Base-by-base conservation (phyloP, 2,888 invertebrate genomes). In the Heterodera filipjevi region DNA sequence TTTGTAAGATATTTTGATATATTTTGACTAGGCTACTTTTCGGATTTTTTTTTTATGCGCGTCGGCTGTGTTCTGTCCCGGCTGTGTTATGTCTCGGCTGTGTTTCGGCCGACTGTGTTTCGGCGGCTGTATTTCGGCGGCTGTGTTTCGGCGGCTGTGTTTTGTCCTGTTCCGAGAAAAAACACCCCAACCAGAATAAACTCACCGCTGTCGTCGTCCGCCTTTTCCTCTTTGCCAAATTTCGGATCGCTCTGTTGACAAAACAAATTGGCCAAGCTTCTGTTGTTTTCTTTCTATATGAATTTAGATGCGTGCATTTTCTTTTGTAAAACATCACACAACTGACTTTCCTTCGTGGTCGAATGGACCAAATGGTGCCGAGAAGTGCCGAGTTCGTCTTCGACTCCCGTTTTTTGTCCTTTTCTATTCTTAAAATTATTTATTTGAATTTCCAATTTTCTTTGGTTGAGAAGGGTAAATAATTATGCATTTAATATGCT, bases 331-430 rank as follows among this genome's bases (percentile, higher is more conserved):
- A n/a, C n/a, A n/a, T 8, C 22, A 14, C 68, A 32, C n/a, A 59
- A n/a, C 68, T 6, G 12, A 35, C 78, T 44, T 78, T 78, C 49
- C 74, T 66, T 27, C 66, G 75, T 33, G 75, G 78, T n/a, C 78
- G 78, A 66, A 78, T 78, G 44, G 74, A 74, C 64, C 72, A 78
- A 35, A 78, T 64, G n/a, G 78, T 78, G 39, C 78, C 78, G 33
- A 78, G 78, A 22, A 78, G 53, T 33, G 73, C 70, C 27, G 74
- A 74, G 70, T 78, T 78, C 39, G 77, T 64, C 68, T 78, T 78
- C 30, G 78, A 76, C 76, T 78, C 78, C 33, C 78, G 66, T n/a
- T 77, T 68, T 32, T 77, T 77, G 19, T 77, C 77, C 53, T 77
- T 78, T n/a, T 49, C 44, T n/a, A 49, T 30, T n/a, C 68, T 74